These are phyloP conservation scores for Stichopus chloronotus DNA, from an alignment of 35 echinoderm and acorn worm species.

Conservation along the genomic window DNA sequence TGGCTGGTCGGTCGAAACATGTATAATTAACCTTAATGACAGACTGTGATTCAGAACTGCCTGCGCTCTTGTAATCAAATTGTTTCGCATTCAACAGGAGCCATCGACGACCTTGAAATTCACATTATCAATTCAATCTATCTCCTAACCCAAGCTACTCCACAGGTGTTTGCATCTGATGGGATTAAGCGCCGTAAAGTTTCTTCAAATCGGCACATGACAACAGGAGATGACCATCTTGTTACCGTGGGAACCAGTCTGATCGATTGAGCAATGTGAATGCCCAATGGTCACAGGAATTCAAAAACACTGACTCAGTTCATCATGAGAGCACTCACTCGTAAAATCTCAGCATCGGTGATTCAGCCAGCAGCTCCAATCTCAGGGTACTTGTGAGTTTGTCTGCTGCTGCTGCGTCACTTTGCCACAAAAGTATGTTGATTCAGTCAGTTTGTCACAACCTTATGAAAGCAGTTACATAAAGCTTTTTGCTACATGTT, in stretches of 20 bases:
- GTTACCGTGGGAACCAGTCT: constrained; percentile 34
- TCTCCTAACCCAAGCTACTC: constrained; percentile 1
- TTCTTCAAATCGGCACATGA: constrained; percentile 16
- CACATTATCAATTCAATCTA: constrained; percentile 57
- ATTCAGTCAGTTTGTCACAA: constrained; percentile 1
- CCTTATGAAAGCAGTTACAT: neutral
- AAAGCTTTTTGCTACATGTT: neutral
- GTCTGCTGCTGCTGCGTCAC: constrained; percentile 4
- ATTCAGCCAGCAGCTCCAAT: neutral
- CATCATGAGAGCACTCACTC: neutral
- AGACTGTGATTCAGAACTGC: constrained; percentile 28
- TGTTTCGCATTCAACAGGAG: constrained; percentile 61
- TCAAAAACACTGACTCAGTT: constrained; percentile 46
- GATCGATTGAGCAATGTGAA: constrained; percentile 59
- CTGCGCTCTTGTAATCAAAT: constrained; percentile 32
- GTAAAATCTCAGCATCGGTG: neutral
- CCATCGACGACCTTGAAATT: constrained; percentile 34
- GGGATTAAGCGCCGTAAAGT: constrained; percentile 46
- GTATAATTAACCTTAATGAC: constrained; percentile 50
- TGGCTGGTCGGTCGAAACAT: neutral
- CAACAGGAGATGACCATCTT: constrained; percentile 46
- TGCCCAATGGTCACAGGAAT: constrained; percentile 45
- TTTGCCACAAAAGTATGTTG: neutral
- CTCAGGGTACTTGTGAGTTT: no score
- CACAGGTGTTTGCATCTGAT: constrained; percentile 48